Percentiles rank a stretch among this genome's conserved stretches.
These are phyloP conservation scores for Alfaro cultratus DNA, from an alignment of 2,797 vertebrate genomes.

Conservation along the genomic window DNA sequence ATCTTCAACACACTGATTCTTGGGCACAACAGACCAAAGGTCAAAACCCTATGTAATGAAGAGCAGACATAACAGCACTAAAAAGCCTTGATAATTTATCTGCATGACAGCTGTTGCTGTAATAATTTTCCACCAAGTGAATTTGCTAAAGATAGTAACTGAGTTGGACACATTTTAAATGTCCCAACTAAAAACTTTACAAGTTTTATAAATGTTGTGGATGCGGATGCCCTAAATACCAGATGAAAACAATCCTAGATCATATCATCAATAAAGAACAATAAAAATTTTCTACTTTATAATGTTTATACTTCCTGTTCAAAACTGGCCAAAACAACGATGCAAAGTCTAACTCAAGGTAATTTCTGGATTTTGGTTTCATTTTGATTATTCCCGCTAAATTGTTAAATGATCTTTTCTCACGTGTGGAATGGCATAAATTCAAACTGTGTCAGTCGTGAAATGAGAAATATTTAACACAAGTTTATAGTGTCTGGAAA, in stretches of 20 bases:
- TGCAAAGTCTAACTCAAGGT: not conserved
- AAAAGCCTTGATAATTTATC: constrained; percentile 7
- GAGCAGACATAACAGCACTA: not conserved
- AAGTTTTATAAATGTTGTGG: not conserved
- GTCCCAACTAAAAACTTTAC: not conserved
- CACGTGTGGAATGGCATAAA: not conserved
- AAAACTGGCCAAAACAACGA: not conserved
- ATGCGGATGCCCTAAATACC: not conserved
- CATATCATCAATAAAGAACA: not conserved
- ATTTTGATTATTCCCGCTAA: not conserved
- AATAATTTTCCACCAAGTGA: constrained; percentile 51
- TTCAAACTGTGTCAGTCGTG: not conserved
- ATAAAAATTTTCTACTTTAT: not conserved
- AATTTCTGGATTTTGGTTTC: not conserved
- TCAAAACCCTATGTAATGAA: not conserved
- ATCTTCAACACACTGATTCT: not conserved
- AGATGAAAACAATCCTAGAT: not conserved
- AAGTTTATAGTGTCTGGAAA: constrained; percentile 1
- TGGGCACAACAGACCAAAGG: constrained; percentile 4
- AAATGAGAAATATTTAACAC: constrained; percentile 3
- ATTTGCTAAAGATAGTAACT: constrained; percentile 49
- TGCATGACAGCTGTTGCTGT: constrained; percentile 25
- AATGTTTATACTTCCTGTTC: not conserved
- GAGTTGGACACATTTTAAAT: constrained; percentile 3
- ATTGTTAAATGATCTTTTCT: not conserved